Percentiles rank a stretch among this genome's conserved stretches.
These are phyloP conservation scores for Epinephelus cyanopodus DNA, from an alignment of 2,113 vertebrate species.

Conservation along the genomic window DNA sequence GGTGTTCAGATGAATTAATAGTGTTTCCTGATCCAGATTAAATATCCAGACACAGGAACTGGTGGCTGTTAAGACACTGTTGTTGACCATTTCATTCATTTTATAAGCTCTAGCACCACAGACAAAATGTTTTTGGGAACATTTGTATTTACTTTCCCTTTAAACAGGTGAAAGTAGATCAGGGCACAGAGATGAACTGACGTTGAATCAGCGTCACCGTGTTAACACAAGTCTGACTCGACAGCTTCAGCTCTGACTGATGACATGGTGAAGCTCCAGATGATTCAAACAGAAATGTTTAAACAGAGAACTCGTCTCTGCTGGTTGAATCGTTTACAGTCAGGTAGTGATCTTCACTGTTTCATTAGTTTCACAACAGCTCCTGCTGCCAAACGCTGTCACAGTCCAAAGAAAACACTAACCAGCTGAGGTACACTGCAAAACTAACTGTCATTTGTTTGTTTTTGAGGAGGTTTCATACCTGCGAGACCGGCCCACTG, in stretches of 20 bases:
- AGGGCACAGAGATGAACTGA: background rate
- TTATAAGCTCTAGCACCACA: no score
- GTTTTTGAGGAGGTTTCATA: conserved; percentile 48
- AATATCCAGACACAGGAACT: no score
- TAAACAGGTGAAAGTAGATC: no score
- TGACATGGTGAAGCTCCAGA: background rate
- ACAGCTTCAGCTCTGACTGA: background rate
- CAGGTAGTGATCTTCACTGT: background rate
- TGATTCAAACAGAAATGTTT: background rate
- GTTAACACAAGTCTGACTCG: background rate
- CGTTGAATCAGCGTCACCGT: background rate
- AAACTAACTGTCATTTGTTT: background rate
- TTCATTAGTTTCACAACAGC: background rate
- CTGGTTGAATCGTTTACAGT: no score
- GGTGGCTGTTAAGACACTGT: no score
- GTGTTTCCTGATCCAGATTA: no score
- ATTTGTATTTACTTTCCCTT: no score
- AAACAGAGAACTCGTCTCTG: background rate
- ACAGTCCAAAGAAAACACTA: background rate
- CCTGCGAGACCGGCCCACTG: conserved; percentile 99
- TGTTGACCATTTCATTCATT: no score
- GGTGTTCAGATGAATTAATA: no score
- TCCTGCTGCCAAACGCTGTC: background rate
- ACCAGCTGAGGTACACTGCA: background rate
- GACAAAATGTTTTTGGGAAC: no score